Base-by-base conservation (phyloP, 2,113 vertebrate genomes). In the Xenopus borealis region DNA sequence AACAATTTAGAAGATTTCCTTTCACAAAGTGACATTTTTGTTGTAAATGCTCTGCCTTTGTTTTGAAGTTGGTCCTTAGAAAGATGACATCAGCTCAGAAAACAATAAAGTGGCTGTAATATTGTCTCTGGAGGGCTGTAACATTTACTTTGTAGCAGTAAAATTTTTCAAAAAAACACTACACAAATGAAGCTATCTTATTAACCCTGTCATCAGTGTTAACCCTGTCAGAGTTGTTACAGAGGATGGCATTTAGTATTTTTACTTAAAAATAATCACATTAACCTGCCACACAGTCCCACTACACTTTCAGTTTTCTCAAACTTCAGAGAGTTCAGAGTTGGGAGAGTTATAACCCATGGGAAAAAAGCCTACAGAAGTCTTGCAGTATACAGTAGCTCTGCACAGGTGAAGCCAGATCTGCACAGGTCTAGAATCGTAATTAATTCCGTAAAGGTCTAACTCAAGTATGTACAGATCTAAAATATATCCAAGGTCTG, bases 11-110 rank as follows among this genome's bases (percentile, higher is more conserved):
- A 89, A 94, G 89, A 93, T 94, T 98, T 97, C 95, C 95, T 95
- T 96, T 96, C 94, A 95, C 95, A 95, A 94, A 96, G 92, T 91
- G 86, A 90, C 92, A 94, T 92, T 93, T 86, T 93, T 86, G 93
- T 92, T 94, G 93, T 95, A 96, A 96, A 95, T 91, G 92, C 92
- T 88, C 89, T 92, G 92, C 93, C 94, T 98, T 98, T 97, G 94
- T 96, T 94, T 94, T 90, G 92, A 91, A 90, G 84, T 86, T 89
- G 83, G 92, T 88, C 90, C 84, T 90, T 91, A 93, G 93, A 92
- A 95, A 94, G 94, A 95, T 97, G 96, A 98, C 96, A 95, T 98
- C 95, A 98, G 94, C 94, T 92, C 90, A 92, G 91, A 91, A 95
- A 97, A 97, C 95, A 97, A 96, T 96, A 95, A 94, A 92, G 91